Evolutionary conservation across 2,113 vertebrate genomes (phyloP).

Genomic region (Hippocampus barbouri): DNA sequence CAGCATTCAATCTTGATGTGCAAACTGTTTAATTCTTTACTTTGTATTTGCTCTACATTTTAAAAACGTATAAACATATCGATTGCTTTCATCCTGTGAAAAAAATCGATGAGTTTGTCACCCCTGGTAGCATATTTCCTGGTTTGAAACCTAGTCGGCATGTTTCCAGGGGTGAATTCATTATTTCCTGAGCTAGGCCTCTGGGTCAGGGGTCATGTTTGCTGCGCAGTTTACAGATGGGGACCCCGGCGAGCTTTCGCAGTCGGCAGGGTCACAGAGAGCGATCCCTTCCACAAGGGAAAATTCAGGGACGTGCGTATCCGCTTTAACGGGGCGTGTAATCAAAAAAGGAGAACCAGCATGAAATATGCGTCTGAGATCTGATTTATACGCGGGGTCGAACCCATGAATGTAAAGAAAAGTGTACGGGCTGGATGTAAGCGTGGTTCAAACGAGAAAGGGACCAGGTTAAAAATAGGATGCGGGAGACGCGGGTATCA

Average conservation of each 20-base stretch:
- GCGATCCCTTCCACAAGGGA: not conserved
- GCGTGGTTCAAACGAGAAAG: slow-evolving; percentile 40
- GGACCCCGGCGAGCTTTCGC: slow-evolving; percentile 24
- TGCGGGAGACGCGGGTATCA: slow-evolving; percentile 53
- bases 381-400: slow-evolving; percentile 30
- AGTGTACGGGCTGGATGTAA: slow-evolving; percentile 21
- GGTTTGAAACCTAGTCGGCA: not conserved
- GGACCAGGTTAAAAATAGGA: slow-evolving; percentile 62
- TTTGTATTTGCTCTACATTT: no score
- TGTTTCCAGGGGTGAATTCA: slow-evolving; percentile 12
- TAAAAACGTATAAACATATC: no score
- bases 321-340: slow-evolving; percentile 39
- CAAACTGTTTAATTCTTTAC: no score
- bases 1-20: no score
- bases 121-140: not conserved
- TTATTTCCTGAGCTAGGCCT: slow-evolving; percentile 27
- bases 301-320: no score
- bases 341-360: slow-evolving; percentile 19
- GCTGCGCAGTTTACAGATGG: slow-evolving; percentile 21
- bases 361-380: slow-evolving; percentile 44
- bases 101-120: not conserved
- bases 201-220: slow-evolving; percentile 44
- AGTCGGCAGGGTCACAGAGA: slow-evolving; percentile 26
- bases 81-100: no score
- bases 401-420: slow-evolving; percentile 18